Base-by-base conservation (phyloP, 2,888 invertebrate genomes). In the Magallana nippona region DNA sequence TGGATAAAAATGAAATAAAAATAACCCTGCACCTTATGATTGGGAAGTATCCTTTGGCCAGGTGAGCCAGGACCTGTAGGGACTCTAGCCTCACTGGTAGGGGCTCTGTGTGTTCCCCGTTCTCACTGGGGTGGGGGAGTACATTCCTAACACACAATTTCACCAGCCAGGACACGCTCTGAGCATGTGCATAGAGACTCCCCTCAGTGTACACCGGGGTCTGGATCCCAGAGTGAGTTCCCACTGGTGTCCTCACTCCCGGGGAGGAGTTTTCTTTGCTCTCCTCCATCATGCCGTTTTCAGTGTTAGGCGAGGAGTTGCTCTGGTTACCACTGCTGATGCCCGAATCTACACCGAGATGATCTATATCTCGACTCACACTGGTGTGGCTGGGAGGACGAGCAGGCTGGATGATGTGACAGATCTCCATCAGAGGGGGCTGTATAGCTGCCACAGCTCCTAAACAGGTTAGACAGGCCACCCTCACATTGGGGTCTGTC, bases 31-130 rank as follows among this genome's bases (percentile, higher is more conserved):
- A 94, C 94, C 93, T 92, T 81, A 94, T 90, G 58, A 95, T 94
- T 0, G 92, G 89, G 86, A 94, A 94, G 88, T 94, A 94, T 81
- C 93, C 93, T 83, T 92, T 93, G 8, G 93, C 90, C 3, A 95
- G 89, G 44, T 92, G 90, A 32, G 93, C 92, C 32, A 95, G 89
- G 2, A 94, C 96, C 95, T 97, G 97, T 0, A 97, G 95, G 17
- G 97, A 96, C 94, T 97, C 97, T 27, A 97, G 94, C 85, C 97
- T 95, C 79, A 97, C 95, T 22, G 97, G 96, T 19, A 96, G 95
- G 11, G 94, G 93, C 82, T 93, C 92, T 27, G 87, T 85, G 22
- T 86, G 82, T 19, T 88, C 89, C 11, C 86, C 83, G 44, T 81
- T 78, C 57, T 84, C 84, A 11, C 58, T 79, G 3, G 87, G 83